These are phyloP conservation scores for Antheraea assamensis DNA, from an alignment of 2,888 invertebrate species.

Conservation along the genomic window DNA sequence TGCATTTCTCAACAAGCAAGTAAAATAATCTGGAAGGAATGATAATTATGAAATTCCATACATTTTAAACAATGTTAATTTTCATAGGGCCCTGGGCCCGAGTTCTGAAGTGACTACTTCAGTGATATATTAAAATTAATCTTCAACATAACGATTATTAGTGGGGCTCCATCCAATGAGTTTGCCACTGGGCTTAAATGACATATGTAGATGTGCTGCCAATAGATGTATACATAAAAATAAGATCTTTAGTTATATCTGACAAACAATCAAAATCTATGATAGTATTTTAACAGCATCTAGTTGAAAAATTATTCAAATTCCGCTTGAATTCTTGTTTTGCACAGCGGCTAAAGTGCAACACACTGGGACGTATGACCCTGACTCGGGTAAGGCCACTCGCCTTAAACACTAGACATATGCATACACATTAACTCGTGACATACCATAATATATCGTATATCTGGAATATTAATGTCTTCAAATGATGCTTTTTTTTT, in stretches of 20 bases:
- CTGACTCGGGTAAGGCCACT: slow-evolving; percentile 68
- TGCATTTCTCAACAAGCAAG: neutral
- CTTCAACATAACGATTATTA: too few species aligned
- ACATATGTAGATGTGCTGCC: neutral
- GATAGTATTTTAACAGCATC: neutral
- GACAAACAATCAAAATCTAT: neutral
- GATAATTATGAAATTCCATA: neutral
- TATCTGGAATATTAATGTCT: slow-evolving; percentile 1
- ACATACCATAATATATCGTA: neutral
- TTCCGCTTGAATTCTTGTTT: slow-evolving; percentile 35
- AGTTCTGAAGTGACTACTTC: too few species aligned
- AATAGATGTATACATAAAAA: neutral
- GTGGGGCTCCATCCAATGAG: too few species aligned
- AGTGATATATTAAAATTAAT: too few species aligned
- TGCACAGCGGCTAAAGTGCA: slow-evolving; percentile 49
- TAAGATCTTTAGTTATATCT: neutral
- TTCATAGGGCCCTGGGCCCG: too few species aligned
- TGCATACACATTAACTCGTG: slow-evolving; percentile 14
- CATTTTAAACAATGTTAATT: too few species aligned
- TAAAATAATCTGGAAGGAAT: neutral
- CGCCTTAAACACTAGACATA: slow-evolving; percentile 41
- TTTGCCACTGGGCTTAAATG: too few species aligned
- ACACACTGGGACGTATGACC: slow-evolving; percentile 59
- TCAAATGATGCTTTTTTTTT: neutral
- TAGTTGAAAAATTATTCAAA: neutral